phyloP scores from a whole-genome alignment of 2,888 invertebrate genomes.

The Drosophila meridionalis region DNA sequence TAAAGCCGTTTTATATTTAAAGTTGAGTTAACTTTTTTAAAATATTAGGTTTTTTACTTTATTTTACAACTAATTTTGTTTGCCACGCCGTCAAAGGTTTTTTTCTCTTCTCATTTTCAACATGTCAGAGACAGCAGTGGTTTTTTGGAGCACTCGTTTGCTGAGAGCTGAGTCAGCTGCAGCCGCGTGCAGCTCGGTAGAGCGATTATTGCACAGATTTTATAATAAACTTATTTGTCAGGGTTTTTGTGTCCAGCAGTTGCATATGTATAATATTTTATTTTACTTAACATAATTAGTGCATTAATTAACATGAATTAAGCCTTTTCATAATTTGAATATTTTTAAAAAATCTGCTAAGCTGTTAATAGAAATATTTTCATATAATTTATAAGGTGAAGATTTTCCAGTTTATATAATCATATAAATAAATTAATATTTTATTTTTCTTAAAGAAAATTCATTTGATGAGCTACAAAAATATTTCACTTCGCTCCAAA shows the following conservation, averaged over 20 bases:
- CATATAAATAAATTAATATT: too few relatives aligned
- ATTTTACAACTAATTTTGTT: constrained; percentile 4
- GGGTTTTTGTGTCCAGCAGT: not conserved
- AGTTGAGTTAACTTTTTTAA: too few relatives aligned
- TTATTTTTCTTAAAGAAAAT: too few relatives aligned
- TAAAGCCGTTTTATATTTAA: not conserved
- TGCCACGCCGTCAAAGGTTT: constrained; percentile 14
- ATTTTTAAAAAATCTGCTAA: too few relatives aligned
- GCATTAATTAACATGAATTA: too few relatives aligned
- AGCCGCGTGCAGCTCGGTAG: not conserved
- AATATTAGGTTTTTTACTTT: not conserved
- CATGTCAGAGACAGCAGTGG: constrained; percentile 5
- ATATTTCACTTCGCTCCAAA: too few relatives aligned
- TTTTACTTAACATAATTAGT: too few relatives aligned
- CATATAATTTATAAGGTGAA: too few relatives aligned
- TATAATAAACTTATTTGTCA: not conserved
- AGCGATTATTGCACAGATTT: not conserved
- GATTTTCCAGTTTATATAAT: too few relatives aligned
- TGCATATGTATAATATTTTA: not conserved
- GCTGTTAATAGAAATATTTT: too few relatives aligned
- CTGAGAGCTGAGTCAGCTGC: not conserved
- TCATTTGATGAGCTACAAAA: too few relatives aligned
- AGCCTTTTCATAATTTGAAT: too few relatives aligned
- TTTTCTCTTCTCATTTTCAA: constrained; percentile 3
- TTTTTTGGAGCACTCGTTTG: not conserved